Percentiles rank a stretch among this genome's conserved stretches.
Conservation (phyloP, 53 echinoderm and acorn worm genomes). For the Mesocentrotus franciscanus region DNA sequence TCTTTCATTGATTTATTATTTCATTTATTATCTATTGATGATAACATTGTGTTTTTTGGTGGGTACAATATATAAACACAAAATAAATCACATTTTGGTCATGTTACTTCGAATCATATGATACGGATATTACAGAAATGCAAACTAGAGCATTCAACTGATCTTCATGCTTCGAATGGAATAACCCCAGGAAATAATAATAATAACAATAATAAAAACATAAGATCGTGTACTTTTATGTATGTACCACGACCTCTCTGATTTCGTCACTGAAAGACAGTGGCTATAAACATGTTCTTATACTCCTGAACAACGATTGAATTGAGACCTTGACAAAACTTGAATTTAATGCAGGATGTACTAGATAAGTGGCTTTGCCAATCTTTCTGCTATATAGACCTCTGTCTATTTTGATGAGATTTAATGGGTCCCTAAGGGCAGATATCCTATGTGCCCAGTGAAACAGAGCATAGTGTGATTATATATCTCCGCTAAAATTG, state of each 20-base stretch:
- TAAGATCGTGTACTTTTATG: not conserved
- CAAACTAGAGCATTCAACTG: too few relatives aligned
- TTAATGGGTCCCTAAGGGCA: conserved; percentile 9
- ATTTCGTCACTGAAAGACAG: not conserved
- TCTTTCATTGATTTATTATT: too few relatives aligned
- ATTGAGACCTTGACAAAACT: not conserved
- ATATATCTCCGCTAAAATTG: not conserved
- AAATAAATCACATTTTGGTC: too few relatives aligned
- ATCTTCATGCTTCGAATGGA: too few relatives aligned
- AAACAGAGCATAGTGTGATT: not conserved
- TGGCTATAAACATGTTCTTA: not conserved
- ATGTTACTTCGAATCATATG: too few relatives aligned
- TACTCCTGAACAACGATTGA: not conserved
- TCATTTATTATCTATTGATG: too few relatives aligned
- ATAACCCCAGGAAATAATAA: too few relatives aligned
- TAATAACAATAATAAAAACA: too few relatives aligned
- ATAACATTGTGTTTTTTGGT: too few relatives aligned
- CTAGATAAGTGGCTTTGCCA: not conserved
- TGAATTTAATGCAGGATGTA: not conserved
- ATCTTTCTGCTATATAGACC: not conserved
- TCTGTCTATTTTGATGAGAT: conserved; percentile 1
- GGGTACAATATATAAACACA: too few relatives aligned
- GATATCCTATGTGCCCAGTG: not conserved
- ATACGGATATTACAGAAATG: too few relatives aligned
- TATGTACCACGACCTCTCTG: not conserved